These are phyloP conservation scores for Spea bombifrons DNA, from an alignment of 2,113 vertebrate species.

Conservation along the genomic window DNA sequence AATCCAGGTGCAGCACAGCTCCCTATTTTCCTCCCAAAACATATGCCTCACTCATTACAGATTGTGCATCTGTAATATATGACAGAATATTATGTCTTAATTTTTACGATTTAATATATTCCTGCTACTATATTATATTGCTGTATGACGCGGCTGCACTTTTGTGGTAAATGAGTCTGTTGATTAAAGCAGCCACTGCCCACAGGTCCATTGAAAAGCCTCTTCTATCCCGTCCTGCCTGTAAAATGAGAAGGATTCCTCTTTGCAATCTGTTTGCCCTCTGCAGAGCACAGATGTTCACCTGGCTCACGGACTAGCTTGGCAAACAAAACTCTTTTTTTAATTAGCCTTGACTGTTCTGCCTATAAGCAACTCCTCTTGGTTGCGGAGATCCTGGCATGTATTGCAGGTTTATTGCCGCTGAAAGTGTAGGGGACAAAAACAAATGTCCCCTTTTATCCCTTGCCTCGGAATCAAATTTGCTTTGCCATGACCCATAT, in stretches of 20 bases:
- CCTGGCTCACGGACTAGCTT: slow-evolving; percentile 26
- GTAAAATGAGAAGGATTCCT: slow-evolving; percentile 14
- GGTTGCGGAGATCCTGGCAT: slow-evolving; percentile 2
- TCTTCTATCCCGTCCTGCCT: slow-evolving; percentile 4
- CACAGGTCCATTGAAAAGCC: slow-evolving; percentile 15
- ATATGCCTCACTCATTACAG: too few species aligned
- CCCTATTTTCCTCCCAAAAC: too few species aligned
- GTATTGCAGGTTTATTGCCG: neutral
- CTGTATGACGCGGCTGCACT: neutral
- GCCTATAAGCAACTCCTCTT: slow-evolving; percentile 12
- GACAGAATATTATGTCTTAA: too few species aligned
- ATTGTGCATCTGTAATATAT: too few species aligned
- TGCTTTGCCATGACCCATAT: neutral
- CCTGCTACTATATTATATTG: too few species aligned
- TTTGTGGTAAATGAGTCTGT: slow-evolving; percentile 1
- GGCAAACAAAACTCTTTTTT: slow-evolving; percentile 20
- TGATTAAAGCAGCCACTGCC: slow-evolving; percentile 13
- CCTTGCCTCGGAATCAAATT: neutral
- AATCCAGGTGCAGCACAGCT: too few species aligned
- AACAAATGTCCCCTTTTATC: neutral
- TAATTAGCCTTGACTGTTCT: slow-evolving; percentile 32
- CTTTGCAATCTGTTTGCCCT: slow-evolving; percentile 22
- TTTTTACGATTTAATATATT: too few species aligned
- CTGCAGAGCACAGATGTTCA: slow-evolving; percentile 36
- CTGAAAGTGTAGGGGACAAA: neutral